Base-by-base conservation (phyloP, 30 jellyfish, hydroid and myxozoan genomes). In the Pseudorhiza aurosa region DNA sequence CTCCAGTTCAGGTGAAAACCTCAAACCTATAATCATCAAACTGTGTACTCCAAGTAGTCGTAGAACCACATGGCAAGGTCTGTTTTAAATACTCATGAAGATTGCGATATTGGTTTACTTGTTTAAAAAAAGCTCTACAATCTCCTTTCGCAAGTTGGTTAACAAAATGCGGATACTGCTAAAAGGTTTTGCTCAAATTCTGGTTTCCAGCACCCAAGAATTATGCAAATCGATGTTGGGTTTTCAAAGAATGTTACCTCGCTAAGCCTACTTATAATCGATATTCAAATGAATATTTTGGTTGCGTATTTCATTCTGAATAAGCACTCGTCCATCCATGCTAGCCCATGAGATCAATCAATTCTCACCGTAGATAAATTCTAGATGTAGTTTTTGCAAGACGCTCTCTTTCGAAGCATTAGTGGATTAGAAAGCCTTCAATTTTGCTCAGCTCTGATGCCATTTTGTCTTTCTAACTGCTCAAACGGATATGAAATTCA, bases 141-240 rank as follows among this genome's bases (percentile, higher is more conserved):
- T 53, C 67, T 53, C 4, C 24, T 19, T 21, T 53, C 67, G 9
- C 0, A 31, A 37, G 58, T 64, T 64, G 58, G 77, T 64, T 64
- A 31, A 36, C 77, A 64, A 64, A 64, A 22, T 12, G 24, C 19
- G 7, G 53, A 35, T 31, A 64, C 77, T 64, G 58, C 22, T 64
- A 64, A 35, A 35, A 19, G 77, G 77, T 33, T 64, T 64, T 31
- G 58, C 19, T 42, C 50, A 36, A 64, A 14, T 12, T 58, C 77
- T 64, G 58, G 15, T 64, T 64, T 33, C 58, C 14, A 64, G 15
- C 12, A 21, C 77, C 28, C 33, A 8, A 0, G 77, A 64, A n/a
- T 64, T 64, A 32, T 64, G 12, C 37, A 31, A 64, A 64, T 64
- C 77, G 27, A 15, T 8, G 58, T 42, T 31, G 53, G 60, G 77